Percentiles rank a stretch among this genome's conserved stretches.
These are phyloP conservation scores for Gorsachius goisagi DNA, from an alignment of 2,113 vertebrate genomes.

Conservation along the genomic window DNA sequence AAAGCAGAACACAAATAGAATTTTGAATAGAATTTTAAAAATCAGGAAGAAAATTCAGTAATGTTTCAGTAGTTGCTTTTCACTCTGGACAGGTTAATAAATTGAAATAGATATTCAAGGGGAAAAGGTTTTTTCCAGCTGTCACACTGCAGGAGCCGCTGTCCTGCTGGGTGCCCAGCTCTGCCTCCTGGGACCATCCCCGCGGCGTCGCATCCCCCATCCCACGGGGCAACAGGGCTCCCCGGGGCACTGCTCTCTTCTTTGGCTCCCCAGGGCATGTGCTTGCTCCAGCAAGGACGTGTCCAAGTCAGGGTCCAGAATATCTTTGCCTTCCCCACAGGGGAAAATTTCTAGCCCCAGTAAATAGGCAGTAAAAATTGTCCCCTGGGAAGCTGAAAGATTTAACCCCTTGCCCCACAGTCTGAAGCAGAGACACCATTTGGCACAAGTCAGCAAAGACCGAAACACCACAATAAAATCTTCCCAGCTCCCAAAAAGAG, in stretches of 20 bases:
- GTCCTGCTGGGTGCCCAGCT: not conserved
- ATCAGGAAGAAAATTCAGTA: not conserved
- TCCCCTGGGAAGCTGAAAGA: not conserved
- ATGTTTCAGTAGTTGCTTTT: not conserved
- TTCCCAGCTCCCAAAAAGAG: not conserved
- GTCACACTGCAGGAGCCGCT: not conserved
- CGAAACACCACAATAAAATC: not conserved
- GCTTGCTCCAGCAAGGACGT: not conserved
- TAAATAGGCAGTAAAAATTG: not conserved
- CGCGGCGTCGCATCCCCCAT: rapidly evolving
- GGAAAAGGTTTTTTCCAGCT: not conserved
- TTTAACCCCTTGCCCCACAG: not conserved
- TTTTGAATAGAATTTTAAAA: not conserved
- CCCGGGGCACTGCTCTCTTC: rapidly evolving
- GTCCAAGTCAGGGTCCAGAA: not conserved
- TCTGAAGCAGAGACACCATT: not conserved
- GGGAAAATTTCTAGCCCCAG: not conserved
- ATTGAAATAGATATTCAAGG: not conserved
- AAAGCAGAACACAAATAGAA: not conserved
- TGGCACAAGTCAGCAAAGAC: not conserved
- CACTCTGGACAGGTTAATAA: not conserved
- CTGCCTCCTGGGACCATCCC: not conserved
- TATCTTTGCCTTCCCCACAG: not conserved
- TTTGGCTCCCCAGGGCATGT: not conserved
- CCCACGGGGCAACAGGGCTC: not conserved